phyloP scores from a whole-genome alignment of 2,888 invertebrate species.

The Cylindroiulus punctatus region DNA sequence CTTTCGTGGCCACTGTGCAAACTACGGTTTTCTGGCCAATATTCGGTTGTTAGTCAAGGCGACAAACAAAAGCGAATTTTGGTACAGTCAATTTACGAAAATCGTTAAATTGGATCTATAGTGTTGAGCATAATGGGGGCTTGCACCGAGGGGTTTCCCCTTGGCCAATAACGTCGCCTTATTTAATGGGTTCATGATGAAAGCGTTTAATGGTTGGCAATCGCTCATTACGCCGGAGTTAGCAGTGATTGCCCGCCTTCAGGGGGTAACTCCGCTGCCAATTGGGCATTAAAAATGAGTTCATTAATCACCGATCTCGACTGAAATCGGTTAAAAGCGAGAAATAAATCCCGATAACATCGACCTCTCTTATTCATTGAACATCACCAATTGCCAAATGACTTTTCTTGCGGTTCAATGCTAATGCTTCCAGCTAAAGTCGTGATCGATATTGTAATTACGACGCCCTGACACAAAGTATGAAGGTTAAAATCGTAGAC shows the following conservation, averaged over 20 bases:
- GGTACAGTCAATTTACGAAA: neutral
- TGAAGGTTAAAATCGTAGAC: no score
- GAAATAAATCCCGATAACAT: neutral
- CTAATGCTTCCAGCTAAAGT: neutral
- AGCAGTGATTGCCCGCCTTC: neutral
- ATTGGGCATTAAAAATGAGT: slow-evolving; percentile 26
- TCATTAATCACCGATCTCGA: neutral
- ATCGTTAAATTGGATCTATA: neutral
- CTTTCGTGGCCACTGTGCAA: neutral
- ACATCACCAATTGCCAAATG: neutral
- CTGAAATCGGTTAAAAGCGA: slow-evolving; percentile 4
- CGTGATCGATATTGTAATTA: no score
- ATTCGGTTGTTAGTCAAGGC: neutral
- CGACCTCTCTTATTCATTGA: neutral
- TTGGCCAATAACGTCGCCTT: neutral
- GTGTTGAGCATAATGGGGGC: neutral
- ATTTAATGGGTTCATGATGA: neutral
- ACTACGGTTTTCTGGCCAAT: neutral
- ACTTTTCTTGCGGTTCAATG: neutral
- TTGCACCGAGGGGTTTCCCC: neutral
- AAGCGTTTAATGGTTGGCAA: neutral
- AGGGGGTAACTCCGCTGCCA: neutral
- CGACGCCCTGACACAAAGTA: no score
- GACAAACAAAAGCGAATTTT: neutral
- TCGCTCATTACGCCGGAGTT: neutral